A percentile compares a stretch with the other conserved stretches of the same genome.
Evolutionary conservation across 2,797 vertebrate species (phyloP).

Genomic region (Petrocephalus schoutedeni): DNA sequence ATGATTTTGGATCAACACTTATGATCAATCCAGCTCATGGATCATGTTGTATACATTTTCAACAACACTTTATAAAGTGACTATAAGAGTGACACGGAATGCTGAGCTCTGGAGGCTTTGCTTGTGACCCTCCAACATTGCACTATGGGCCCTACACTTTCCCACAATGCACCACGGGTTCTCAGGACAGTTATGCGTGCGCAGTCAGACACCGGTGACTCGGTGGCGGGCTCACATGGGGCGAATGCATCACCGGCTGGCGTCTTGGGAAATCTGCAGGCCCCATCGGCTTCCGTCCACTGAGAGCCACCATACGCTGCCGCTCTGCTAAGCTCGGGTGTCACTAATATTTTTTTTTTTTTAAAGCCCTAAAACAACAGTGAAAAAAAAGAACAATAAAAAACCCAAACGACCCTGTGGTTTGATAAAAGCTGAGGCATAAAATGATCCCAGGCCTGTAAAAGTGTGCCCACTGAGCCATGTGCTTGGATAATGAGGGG

Average conservation of each 20-base stretch:
- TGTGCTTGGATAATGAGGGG: constrained; percentile 52
- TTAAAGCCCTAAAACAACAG: constrained; percentile 6
- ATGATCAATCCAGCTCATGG: neutral
- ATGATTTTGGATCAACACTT: neutral
- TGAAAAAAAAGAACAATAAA: constrained; percentile 27
- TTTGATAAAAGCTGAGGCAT: constrained; percentile 45
- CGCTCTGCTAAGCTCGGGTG: constrained; percentile 8
- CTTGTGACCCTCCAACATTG: neutral
- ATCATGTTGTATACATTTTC: neutral
- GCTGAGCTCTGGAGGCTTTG: neutral
- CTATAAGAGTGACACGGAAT: neutral
- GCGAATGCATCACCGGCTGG: neutral
- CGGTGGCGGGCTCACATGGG: neutral
- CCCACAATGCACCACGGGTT: neutral
- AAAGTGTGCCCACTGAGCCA: constrained; percentile 45
- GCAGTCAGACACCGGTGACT: neutral
- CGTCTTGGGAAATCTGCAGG: neutral
- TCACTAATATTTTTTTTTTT: neutral
- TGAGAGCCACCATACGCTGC: neutral
- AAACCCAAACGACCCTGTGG: constrained; percentile 47
- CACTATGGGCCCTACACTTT: neutral
- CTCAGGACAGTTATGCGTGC: neutral
- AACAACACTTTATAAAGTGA: neutral
- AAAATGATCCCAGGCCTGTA: constrained; percentile 52
- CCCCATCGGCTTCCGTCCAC: neutral